Conservation (phyloP, 2,113 vertebrate genomes). For the Capreolus pygargus region DNA sequence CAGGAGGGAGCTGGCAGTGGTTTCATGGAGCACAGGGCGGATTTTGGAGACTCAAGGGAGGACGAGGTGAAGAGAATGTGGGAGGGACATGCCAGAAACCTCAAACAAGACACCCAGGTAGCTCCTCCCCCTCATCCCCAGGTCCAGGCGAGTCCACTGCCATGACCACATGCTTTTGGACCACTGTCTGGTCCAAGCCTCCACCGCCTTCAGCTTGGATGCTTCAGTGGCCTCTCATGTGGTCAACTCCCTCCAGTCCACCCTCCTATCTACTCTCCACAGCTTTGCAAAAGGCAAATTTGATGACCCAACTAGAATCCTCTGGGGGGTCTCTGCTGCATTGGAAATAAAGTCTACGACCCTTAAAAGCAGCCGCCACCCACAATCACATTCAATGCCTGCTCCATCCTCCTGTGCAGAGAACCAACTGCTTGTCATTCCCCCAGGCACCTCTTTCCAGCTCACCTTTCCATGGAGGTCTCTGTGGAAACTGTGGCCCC, state of each 20-base stretch:
- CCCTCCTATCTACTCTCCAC: rapidly evolving
- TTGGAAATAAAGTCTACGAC: background rate
- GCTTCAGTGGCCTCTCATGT: rapidly evolving
- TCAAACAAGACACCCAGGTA: rapidly evolving
- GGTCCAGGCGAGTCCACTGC: rapidly evolving
- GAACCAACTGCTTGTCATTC: background rate
- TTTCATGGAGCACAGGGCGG: background rate
- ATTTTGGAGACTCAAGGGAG: background rate
- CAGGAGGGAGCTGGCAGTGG: background rate
- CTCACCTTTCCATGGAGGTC: rapidly evolving
- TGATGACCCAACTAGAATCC: background rate
- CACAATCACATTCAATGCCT: background rate
- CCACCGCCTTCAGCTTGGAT: rapidly evolving
- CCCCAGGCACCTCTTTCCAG: rapidly evolving
- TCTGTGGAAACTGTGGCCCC: background rate
- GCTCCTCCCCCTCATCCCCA: rapidly evolving
- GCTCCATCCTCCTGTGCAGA: background rate
- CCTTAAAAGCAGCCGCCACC: background rate
- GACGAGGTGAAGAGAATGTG: background rate
- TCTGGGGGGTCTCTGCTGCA: background rate
- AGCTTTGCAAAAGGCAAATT: background rate
- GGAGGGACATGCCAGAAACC: background rate
- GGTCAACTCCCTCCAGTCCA: too few relatives aligned
- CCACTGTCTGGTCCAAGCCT: background rate
- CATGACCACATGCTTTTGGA: rapidly evolving